Evolutionary conservation across 2,797 vertebrate genomes (phyloP).

Genomic region (Schizopygopsis pylzovi): DNA sequence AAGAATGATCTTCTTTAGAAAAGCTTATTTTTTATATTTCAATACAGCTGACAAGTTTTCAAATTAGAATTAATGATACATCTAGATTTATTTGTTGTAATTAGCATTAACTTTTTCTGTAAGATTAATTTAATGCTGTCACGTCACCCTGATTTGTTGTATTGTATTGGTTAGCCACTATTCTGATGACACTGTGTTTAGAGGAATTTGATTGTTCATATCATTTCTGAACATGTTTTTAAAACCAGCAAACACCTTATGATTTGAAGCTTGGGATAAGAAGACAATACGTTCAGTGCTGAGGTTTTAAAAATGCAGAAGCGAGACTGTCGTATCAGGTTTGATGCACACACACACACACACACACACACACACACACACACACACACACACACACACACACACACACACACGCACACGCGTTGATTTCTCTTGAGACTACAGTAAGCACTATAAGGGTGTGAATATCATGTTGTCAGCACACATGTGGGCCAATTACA

Average conservation of each 20-base stretch:
- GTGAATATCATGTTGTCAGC: slow-evolving; percentile 54
- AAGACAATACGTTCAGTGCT: background rate
- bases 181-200: background rate
- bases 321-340: slow-evolving; percentile 36
- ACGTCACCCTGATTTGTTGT: background rate
- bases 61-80: background rate
- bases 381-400: slow-evolving; percentile 15
- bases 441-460: slow-evolving; percentile 46
- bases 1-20: background rate
- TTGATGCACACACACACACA: slow-evolving; percentile 13
- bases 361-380: slow-evolving; percentile 37
- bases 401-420: slow-evolving; percentile 24
- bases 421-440: slow-evolving; percentile 57
- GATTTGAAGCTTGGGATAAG: background rate
- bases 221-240: background rate
- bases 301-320: slow-evolving; percentile 1
- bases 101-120: background rate
- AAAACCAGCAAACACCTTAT: background rate
- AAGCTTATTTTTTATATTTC: background rate
- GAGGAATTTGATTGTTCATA: background rate
- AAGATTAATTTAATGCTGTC: background rate
- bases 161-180: background rate
- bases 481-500: slow-evolving; percentile 59
- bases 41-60: background rate
- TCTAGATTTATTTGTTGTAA: background rate